These are phyloP conservation scores for Argentina silus DNA, from an alignment of 2,797 vertebrate genomes.

Conservation along the genomic window DNA sequence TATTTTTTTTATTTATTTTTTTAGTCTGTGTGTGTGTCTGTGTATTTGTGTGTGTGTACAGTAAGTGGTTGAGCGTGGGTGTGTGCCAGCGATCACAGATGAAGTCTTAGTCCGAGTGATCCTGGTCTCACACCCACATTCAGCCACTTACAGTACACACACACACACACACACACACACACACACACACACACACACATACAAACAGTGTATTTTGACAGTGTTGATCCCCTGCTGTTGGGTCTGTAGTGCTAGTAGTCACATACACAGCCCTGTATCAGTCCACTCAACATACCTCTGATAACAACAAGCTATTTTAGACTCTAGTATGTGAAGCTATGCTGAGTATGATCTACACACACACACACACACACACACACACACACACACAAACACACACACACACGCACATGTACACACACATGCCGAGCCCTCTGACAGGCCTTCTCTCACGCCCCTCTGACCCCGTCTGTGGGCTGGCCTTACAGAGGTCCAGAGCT, in stretches of 20 bases:
- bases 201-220: conserved; percentile 15
- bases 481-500: conserved; percentile 21
- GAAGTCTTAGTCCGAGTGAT: conserved; percentile 3
- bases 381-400: too few species aligned
- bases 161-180: too few species aligned
- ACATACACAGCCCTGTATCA: conserved; percentile 11
- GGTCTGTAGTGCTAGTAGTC: conserved; percentile 19
- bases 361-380: background rate
- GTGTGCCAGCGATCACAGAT: background rate
- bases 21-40: conserved; percentile 1
- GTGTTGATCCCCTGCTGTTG: conserved; percentile 36
- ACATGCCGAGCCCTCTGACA: background rate
- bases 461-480: conserved; percentile 32
- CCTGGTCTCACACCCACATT: background rate
- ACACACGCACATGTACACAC: background rate
- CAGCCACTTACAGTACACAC: too few species aligned
- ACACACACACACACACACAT: too few species aligned
- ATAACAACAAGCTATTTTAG: background rate
- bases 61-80: background rate
- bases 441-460: conserved; percentile 11
- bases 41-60: background rate
- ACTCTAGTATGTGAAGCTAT: background rate
- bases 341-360: background rate
- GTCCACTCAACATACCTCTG: background rate
- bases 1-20: conserved; percentile 18